phyloP scores from a whole-genome alignment of 1,140 invertebrate species.

The Monochamus saltuarius region DNA sequence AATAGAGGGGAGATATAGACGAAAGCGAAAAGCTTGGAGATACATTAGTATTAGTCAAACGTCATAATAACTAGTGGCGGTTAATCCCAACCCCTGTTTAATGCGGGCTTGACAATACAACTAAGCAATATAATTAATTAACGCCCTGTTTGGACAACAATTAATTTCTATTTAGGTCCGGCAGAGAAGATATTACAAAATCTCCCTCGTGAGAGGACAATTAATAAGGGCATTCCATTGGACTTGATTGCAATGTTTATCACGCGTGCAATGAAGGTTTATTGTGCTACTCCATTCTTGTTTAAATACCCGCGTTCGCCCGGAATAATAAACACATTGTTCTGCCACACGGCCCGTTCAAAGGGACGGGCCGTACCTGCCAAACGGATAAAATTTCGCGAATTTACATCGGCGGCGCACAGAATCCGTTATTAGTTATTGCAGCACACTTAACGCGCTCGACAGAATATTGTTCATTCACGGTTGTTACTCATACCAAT shows the following conservation, averaged over 20 bases:
- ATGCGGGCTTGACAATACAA: conserved; percentile 24
- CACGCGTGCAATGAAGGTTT: too few relatives aligned
- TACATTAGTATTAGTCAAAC: conserved; percentile 13
- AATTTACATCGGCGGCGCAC: too few relatives aligned
- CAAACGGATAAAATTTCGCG: too few relatives aligned
- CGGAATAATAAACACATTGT: conserved; percentile 13
- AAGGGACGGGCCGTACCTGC: neutral
- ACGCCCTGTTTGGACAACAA: conserved; percentile 22
- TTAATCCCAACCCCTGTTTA: conserved; percentile 16
- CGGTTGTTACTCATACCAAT: too few relatives aligned
- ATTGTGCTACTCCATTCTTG: conserved; percentile 3
- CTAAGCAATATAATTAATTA: conserved; percentile 22
- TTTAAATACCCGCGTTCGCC: conserved; percentile 9
- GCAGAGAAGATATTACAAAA: conserved; percentile 20
- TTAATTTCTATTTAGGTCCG: conserved; percentile 22
- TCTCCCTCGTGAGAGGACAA: conserved; percentile 12
- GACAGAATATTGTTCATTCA: too few relatives aligned
- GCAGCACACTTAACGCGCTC: too few relatives aligned
- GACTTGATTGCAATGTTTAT: conserved; percentile 6
- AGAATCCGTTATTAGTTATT: too few relatives aligned
- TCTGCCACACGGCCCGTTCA: neutral
- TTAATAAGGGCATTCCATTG: conserved; percentile 23
- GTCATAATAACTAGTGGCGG: neutral
- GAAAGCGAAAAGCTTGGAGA: neutral
- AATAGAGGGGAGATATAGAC: too few relatives aligned